Base-by-base conservation (phyloP, 2,113 vertebrate species). In the Hemiscyllium ocellatum region DNA sequence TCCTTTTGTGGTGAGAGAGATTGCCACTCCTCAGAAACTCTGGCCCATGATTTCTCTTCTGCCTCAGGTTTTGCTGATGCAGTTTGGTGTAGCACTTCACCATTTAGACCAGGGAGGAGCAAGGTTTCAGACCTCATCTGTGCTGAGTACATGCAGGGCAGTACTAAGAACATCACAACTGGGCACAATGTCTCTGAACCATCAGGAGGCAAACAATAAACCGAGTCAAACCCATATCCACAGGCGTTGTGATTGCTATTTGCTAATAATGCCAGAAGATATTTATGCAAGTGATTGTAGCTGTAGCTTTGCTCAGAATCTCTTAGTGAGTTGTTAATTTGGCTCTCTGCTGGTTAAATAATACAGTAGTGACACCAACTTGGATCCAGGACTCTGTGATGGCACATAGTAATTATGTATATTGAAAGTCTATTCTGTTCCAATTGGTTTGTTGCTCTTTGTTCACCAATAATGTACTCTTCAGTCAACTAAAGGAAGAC, bases 401-500 rank as follows among this genome's bases (percentile, higher is more conserved):
- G 4, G 33, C 2, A 95, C 13, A 52, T 29, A 72, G 24, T 52
- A 50, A 76, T 95, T 95, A 95, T 33, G 37, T 15, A 72, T 42
- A 95, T 95, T 72, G 94, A 95, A 70, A 17, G 1, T 52, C 42
- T 17, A 72, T 50, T 72, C 37, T 47, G 37, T 72, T 72, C 69
- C 42, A 72, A 52, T 76, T 72, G 69, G 94, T 95, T 72, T 95
- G 94, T 12, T 93, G 69, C 22, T 95, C 68, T 72, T 70, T 69
- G 26, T 72, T 76, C 69, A 50, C 37, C 37, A 72, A 72, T 72
- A 26, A 33, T 26, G 47, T 50, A 13, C 8, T 50, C 24, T 26
- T 95, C 68, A 52, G 69, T 15, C 42, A 52, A 13, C 52, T 17
- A 52, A 95, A 50, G 68, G 69, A 52, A 95, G 42, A 72, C 94